phyloP scores from a whole-genome alignment of 2,888 invertebrate species.

The Zaprionus lineosus region DNA sequence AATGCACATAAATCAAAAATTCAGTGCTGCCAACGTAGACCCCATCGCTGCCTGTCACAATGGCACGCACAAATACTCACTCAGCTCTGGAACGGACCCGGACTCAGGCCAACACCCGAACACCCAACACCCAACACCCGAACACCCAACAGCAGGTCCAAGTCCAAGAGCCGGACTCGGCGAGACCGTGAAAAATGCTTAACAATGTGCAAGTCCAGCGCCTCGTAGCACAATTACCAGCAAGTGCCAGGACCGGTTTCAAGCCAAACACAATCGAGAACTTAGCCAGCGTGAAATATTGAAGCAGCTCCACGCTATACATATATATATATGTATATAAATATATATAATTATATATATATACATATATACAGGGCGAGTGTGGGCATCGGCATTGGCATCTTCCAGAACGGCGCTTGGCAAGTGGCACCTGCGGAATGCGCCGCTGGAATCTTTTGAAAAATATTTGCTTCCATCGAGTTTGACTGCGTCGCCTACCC shows the following conservation, averaged over 20 bases:
- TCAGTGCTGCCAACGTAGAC: constrained; percentile 67
- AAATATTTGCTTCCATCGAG: constrained; percentile 63
- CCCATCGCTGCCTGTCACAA: constrained; percentile 66
- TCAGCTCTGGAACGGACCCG: constrained; percentile 45
- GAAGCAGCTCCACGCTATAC: constrained; percentile 39
- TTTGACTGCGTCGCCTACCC: constrained; percentile 6
- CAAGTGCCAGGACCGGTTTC: constrained; percentile 51
- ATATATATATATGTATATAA: background rate
- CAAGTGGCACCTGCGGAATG: constrained; percentile 71
- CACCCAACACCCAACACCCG: background rate
- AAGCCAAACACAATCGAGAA: constrained; percentile 66
- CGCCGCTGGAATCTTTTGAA: constrained; percentile 73
- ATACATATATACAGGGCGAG: background rate
- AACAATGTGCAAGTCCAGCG: constrained; percentile 65
- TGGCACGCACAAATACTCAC: constrained; percentile 76
- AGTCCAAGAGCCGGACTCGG: background rate
- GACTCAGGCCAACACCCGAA: background rate
- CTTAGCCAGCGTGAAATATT: constrained; percentile 75
- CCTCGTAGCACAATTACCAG: constrained; percentile 66
- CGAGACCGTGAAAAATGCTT: constrained; percentile 54
- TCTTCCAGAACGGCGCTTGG: constrained; percentile 31
- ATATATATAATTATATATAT: background rate
- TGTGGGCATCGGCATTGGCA: constrained; percentile 29
- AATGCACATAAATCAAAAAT: constrained; percentile 82
- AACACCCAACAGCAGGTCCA: background rate